phyloP scores from a whole-genome alignment of 2,113 vertebrate genomes.

The Poeciliopsis prolifica region DNA sequence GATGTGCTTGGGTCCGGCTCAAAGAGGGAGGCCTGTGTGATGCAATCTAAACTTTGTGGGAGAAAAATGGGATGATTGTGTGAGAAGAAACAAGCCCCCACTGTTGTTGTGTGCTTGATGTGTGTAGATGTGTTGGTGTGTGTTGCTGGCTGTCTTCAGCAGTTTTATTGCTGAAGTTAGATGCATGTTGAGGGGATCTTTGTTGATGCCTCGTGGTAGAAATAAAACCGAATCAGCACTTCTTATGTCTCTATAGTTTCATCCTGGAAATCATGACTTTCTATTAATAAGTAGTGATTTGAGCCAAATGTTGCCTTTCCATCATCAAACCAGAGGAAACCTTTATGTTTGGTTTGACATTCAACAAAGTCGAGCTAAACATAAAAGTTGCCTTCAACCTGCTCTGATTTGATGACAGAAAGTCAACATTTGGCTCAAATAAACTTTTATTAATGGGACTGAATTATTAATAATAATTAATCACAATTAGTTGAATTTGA shows the following conservation, averaged over 20 bases:
- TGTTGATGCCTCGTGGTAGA: background rate
- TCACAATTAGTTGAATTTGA: too few species aligned
- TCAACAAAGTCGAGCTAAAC: too few species aligned
- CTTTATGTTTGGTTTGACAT: too few species aligned
- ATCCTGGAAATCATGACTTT: background rate
- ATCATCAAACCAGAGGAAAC: too few species aligned
- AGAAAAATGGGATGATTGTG: constrained; percentile 59
- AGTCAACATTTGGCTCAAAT: too few species aligned
- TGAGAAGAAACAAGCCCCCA: constrained; percentile 31
- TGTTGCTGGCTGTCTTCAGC: constrained; percentile 1
- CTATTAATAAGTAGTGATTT: too few species aligned
- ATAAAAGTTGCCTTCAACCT: too few species aligned
- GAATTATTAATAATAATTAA: too few species aligned
- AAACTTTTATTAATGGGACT: too few species aligned
- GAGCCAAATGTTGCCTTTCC: too few species aligned
- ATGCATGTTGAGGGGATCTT: background rate
- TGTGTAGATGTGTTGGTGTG: constrained; percentile 4
- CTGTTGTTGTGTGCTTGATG: constrained; percentile 28
- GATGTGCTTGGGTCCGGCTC: background rate
- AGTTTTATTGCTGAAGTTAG: background rate
- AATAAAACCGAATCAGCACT: background rate
- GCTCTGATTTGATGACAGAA: too few species aligned
- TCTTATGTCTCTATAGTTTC: background rate
- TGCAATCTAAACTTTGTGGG: constrained; percentile 29
- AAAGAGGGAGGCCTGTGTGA: background rate